Evolutionary conservation across 2,797 vertebrate genomes (phyloP).

Genomic region (Echeneis naucrates): DNA sequence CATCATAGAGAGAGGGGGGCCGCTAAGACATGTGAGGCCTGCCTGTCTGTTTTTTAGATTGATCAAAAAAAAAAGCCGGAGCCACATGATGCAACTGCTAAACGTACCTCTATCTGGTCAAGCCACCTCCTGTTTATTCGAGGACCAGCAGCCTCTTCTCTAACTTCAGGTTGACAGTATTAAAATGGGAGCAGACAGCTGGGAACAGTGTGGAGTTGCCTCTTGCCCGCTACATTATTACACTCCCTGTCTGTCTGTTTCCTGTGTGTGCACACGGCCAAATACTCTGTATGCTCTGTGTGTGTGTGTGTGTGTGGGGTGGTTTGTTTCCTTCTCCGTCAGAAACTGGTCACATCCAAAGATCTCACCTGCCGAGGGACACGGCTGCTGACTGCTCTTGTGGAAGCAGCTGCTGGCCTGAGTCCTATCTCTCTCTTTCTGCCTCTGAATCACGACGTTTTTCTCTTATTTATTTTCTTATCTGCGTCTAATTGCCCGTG

Average conservation of each 20-base stretch:
- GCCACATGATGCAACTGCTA: neutral
- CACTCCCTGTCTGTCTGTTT: neutral
- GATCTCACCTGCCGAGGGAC: constrained; percentile 34
- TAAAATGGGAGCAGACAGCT: constrained; percentile 20
- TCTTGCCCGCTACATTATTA: constrained; percentile 24
- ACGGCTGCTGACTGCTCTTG: constrained; percentile 22
- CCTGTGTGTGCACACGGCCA: constrained; percentile 3
- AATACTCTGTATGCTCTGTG: neutral
- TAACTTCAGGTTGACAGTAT: constrained; percentile 9
- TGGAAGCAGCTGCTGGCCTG: constrained; percentile 15
- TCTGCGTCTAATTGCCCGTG: constrained; percentile 33
- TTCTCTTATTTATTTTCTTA: constrained; percentile 39
- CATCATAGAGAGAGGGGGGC: constrained; percentile 30
- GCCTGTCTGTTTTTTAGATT: constrained; percentile 27
- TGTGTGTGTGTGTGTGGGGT: constrained; percentile 13
- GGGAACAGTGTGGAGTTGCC: constrained; percentile 13
- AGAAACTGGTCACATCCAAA: constrained; percentile 28
- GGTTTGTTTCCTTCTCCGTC: constrained; percentile 27
- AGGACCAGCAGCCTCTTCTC: constrained; percentile 1
- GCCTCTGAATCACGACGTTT: constrained; percentile 6
- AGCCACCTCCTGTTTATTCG: neutral
- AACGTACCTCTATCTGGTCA: constrained; percentile 3
- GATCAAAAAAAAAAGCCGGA: constrained; percentile 2
- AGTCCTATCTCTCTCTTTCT: constrained; percentile 22
- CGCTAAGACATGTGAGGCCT: constrained; percentile 40